Percentiles rank a stretch among this genome's conserved stretches.
These are phyloP conservation scores for Pygmarrhopalites habei DNA, from an alignment of 1,140 invertebrate species.

Conservation along the genomic window DNA sequence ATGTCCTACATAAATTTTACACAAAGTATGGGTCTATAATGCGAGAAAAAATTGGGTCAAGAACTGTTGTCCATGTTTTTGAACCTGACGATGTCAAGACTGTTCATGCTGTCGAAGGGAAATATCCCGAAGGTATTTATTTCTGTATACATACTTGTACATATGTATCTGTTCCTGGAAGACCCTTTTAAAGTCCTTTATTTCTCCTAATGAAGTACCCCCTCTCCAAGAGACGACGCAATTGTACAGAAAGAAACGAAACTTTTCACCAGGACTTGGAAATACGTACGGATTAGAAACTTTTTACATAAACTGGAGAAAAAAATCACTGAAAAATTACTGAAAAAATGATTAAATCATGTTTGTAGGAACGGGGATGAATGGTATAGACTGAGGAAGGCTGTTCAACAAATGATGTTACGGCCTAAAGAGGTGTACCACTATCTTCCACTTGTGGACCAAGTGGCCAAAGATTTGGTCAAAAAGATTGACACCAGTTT, in stretches of 20 bases:
- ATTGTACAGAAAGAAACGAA: slow-evolving; percentile 47
- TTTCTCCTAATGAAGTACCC: too few relatives aligned
- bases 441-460: slow-evolving; percentile 46
- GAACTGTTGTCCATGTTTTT: slow-evolving; percentile 43
- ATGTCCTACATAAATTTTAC: slow-evolving; percentile 40
- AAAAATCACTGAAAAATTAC: slow-evolving; percentile 22
- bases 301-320: slow-evolving; percentile 47
- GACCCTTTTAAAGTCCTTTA: too few relatives aligned
- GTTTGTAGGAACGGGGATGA: slow-evolving; percentile 48
- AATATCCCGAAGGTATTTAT: too few relatives aligned
- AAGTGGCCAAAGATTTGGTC: slow-evolving; percentile 45
- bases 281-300: slow-evolving; percentile 47
- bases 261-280: slow-evolving; percentile 50
- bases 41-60: slow-evolving; percentile 40
- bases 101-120: slow-evolving; percentile 46
- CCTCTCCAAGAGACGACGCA: slow-evolving; percentile 50
- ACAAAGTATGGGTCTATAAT: slow-evolving; percentile 43
- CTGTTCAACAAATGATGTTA: slow-evolving; percentile 48
- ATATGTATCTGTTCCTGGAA: too few relatives aligned
- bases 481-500: slow-evolving; percentile 38
- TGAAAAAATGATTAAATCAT: too few relatives aligned
- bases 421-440: slow-evolving; percentile 45
- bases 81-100: slow-evolving; percentile 44
- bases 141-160: too few relatives aligned
- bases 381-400: slow-evolving; percentile 47